Evolutionary conservation across 2,797 vertebrate species (phyloP), one percentile per base, ranked within the genome.

Genomic region (Lepilemur ruficaudatus): DNA sequence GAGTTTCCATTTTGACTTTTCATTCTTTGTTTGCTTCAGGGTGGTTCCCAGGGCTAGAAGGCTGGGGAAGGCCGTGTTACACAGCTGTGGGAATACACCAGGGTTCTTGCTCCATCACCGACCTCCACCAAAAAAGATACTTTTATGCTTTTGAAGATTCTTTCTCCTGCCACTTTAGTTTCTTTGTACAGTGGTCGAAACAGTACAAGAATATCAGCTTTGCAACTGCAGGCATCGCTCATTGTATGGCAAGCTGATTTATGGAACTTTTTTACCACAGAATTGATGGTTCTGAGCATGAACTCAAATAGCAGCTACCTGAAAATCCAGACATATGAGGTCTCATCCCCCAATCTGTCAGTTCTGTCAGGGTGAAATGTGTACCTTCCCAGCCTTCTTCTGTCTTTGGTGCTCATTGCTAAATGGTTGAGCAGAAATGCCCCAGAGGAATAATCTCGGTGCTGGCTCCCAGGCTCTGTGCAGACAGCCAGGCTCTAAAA

Each of bases 151-250:
- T 55, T 79, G 48, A 92, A 81, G 41, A 81, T 59, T 59, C 63
- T 79, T 96, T 91, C 41, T 93, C 20, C 43, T 78, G 35, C 41
- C 57, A n/a, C 78, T 12, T 91, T 92, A 70, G 57, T 98, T 98
- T 97, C 97, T 98, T 98, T 93, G 98, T 97, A 83, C 93, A 92
- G 96, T 97, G 97, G 96, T 93, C 97, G 89, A 96, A 97, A 80
- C 20, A 97, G 79, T 65, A 28, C 28, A 52, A 82, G 69, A 93
- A 57, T 43, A 61, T 57, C 65, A 32, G 82, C 43, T 80, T 63
- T 92, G 50, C 41, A 61, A 72, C 11, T 7, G 30, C 28, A 61
- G 79, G n/a, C 63, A 89, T 94, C 35, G 41, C 50, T 96, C 35
- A 46, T 15, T 4, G 1, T 25, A 25, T 43, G 59, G 82, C 85